Base-by-base conservation (phyloP, 2,888 invertebrate genomes). In the Tillus elongatus region DNA sequence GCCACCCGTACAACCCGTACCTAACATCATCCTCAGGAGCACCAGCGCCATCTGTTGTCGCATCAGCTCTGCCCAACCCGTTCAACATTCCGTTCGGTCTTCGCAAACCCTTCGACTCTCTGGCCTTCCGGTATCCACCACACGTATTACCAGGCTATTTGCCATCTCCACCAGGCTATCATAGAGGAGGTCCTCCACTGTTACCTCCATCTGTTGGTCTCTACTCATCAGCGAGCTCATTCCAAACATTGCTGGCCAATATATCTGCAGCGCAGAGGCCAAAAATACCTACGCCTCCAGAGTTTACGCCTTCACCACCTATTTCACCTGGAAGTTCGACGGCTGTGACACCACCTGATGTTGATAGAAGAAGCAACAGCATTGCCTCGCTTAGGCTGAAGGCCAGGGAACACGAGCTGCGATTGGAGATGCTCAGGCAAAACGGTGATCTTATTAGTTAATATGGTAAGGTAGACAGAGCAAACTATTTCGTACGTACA, bases 1-100 rank as follows among this genome's bases (percentile, higher is more conserved):
- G 76, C 2, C 90, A 90, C 63, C 90, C 90, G 1, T 90, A 90
- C 74, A 88, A 84, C 61, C 87, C 88, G 2, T 89, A 87, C 65
- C 62, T 86, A 46, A 73, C 72, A n/a, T 69, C 65, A 30, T 71
- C 76, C 26, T 74, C 72, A 6, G 72, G 67, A 33, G 73, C 75
- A 2, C 73, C 75, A 16, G 73, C 81, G 31, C 66, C 70, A 26
- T 76, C 83, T 0, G 81, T 84, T 3, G 73, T 73, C 3, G 79
- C 85, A 2, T 77, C 85, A 53, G 75, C 83, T 15, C 72, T 87
- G 63, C 85, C 87, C 26, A 85, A 85, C 65, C 87, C 87, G 1
- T 87, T 88, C 66, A 84, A 83, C 56, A 69, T 86, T 43, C 81
- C 82, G 35, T 84, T 87, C 58, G 80, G 79, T 14, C 72, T 83